Percentiles rank a stretch among this genome's conserved stretches.
These are phyloP conservation scores for Thalassophryne amazonica DNA, from an alignment of 2,797 vertebrate genomes.

Conservation along the genomic window DNA sequence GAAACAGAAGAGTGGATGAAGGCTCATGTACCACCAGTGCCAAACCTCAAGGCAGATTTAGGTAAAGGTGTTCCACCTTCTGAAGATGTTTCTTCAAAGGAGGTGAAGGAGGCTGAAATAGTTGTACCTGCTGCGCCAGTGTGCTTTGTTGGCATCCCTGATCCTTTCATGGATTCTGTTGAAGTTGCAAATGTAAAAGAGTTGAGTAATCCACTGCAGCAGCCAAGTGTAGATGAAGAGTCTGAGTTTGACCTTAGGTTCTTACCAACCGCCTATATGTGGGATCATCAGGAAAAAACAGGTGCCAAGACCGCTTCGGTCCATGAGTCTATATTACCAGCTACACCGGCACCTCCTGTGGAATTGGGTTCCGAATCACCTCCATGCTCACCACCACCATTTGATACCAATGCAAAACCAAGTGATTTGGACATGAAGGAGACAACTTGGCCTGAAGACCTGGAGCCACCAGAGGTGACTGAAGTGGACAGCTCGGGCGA, in stretches of 20 bases:
- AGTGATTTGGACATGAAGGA: conserved; percentile 30
- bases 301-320: conserved; percentile 27
- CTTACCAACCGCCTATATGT: conserved; percentile 80
- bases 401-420: conserved; percentile 2
- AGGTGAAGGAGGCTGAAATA: conserved; percentile 27
- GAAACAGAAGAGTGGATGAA: conserved; percentile 82
- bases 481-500: conserved; percentile 89
- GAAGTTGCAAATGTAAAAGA: conserved; percentile 41
- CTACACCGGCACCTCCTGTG: conserved; percentile 51
- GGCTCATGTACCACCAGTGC: conserved; percentile 77
- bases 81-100: conserved; percentile 28
- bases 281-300: conserved; percentile 71
- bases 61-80: conserved; percentile 33
- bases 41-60: conserved; percentile 61
- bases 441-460: conserved; percentile 37
- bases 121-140: conserved; percentile 39
- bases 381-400: conserved; percentile 11
- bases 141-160: conserved; percentile 65
- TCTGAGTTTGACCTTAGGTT: conserved; percentile 77
- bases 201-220: conserved; percentile 39
- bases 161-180: conserved; percentile 71
- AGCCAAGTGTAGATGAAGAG: conserved; percentile 65
- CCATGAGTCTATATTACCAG: conserved; percentile 23
- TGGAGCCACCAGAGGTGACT: conserved; percentile 55
- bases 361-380: conserved; percentile 50